Evolutionary conservation across 2,113 vertebrate species (phyloP).

Genomic region (Oceanodroma tethys): DNA sequence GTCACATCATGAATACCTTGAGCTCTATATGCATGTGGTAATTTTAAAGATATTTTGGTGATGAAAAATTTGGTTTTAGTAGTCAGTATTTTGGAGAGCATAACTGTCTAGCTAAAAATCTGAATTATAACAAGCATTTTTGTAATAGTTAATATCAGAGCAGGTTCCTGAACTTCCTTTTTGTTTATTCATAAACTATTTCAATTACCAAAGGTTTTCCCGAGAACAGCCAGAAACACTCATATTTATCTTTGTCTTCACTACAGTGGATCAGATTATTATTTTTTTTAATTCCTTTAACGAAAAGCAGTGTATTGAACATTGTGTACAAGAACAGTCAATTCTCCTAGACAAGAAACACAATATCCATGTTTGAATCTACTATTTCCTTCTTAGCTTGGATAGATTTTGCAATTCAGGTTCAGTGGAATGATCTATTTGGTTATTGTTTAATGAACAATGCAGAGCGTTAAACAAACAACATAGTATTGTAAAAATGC

Average conservation of each 20-base stretch:
- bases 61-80: not conserved
- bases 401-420: conserved; percentile 18
- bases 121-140: not conserved
- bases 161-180: not conserved
- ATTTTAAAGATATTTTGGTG: not conserved
- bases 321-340: not conserved
- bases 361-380: not conserved
- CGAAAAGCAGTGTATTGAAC: not conserved
- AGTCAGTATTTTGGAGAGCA: not conserved
- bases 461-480: not conserved
- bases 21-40: not conserved
- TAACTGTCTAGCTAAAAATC: not conserved
- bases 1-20: not conserved
- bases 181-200: not conserved
- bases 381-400: not conserved
- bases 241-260: not conserved
- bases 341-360: not conserved
- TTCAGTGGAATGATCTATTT: conserved; percentile 15
- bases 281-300: not conserved
- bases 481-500: not conserved
- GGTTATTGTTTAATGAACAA: conserved; percentile 54
- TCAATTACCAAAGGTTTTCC: not conserved
- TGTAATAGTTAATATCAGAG: not conserved
- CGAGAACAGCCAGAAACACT: not conserved
- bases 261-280: not conserved